Percentiles rank a stretch among this genome's conserved stretches.
These are phyloP conservation scores for Rhyacichthys aspro DNA, from an alignment of 2,797 vertebrate species.

Conservation along the genomic window DNA sequence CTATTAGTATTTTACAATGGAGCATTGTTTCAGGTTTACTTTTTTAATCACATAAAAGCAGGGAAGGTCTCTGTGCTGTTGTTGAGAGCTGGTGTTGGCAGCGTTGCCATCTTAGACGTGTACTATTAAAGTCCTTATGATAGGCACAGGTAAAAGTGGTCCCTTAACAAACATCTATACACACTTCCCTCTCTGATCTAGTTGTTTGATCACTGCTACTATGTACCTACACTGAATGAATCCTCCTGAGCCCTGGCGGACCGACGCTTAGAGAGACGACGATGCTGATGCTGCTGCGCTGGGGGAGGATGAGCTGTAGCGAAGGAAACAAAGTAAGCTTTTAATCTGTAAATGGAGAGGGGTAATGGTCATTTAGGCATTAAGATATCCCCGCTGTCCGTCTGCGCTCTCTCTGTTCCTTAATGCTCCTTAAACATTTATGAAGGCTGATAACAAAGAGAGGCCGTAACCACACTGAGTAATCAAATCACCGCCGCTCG, in stretches of 20 bases:
- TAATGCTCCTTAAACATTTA: constrained; percentile 85
- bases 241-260: constrained; percentile 30
- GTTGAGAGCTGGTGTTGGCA: too few relatives aligned
- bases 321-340: constrained; percentile 82
- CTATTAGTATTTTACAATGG: too few relatives aligned
- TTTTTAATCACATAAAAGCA: too few relatives aligned
- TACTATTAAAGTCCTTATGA: too few relatives aligned
- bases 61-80: too few relatives aligned
- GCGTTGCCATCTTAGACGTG: too few relatives aligned
- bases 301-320: constrained; percentile 42
- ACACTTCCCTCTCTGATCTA: too few relatives aligned
- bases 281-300: constrained; percentile 33
- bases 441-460: constrained; percentile 81
- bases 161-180: too few relatives aligned
- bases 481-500: constrained; percentile 78
- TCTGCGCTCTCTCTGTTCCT: constrained; percentile 64
- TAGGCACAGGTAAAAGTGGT: too few relatives aligned
- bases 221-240: constrained; percentile 28
- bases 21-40: too few relatives aligned
- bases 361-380: constrained; percentile 80
- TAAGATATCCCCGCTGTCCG: constrained; percentile 68
- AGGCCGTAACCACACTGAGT: constrained; percentile 66
- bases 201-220: neutral
- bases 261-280: constrained; percentile 32
- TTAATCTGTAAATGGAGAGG: constrained; percentile 86